Evolutionary conservation across 2,797 vertebrate genomes (phyloP).

Genomic region (Champsocephalus esox): DNA sequence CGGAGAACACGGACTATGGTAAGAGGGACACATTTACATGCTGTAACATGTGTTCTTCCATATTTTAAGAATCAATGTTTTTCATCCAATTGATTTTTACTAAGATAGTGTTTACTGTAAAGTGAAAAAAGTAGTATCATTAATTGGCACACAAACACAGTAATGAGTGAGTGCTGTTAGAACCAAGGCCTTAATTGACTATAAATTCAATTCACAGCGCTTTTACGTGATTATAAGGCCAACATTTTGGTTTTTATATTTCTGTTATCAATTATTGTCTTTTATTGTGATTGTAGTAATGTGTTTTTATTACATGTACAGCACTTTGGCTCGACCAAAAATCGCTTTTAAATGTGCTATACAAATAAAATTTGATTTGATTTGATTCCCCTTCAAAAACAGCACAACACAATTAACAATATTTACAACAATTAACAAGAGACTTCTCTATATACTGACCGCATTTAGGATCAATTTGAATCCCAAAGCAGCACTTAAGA

Average conservation of each 20-base stretch:
- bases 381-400: not conserved
- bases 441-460: no score
- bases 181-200: not conserved
- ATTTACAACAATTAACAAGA: no score
- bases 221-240: not conserved
- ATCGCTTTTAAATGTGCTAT: no score
- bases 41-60: not conserved
- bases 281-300: no score
- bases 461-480: not conserved
- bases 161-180: not conserved
- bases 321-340: no score
- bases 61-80: not conserved
- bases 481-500: constrained; percentile 8
- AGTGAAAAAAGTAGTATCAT: not conserved
- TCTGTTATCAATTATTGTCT: no score
- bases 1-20: constrained; percentile 99
- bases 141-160: no score
- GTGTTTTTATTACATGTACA: no score
- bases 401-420: not conserved
- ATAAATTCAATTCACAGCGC: not conserved
- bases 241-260: no score
- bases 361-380: no score
- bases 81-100: not conserved
- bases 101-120: not conserved
- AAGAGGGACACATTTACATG: constrained; percentile 58